phyloP scores from a whole-genome alignment of 2,797 vertebrate genomes.

The Nannoperca australis region DNA sequence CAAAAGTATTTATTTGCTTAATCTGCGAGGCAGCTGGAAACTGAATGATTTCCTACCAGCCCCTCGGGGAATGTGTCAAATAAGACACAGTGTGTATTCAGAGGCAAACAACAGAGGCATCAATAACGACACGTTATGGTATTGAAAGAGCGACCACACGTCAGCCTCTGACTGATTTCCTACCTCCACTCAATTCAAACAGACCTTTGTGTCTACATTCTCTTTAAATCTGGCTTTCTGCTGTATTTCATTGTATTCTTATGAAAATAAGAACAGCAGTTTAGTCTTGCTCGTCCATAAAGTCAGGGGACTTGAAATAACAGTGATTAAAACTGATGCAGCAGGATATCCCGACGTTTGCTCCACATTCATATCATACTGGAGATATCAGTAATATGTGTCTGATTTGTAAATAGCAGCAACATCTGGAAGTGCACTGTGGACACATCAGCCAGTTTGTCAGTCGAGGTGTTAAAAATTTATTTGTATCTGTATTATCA shows the following conservation, averaged over 20 bases:
- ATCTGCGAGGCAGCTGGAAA: constrained; percentile 16
- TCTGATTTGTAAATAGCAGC: not conserved
- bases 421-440: too few species aligned
- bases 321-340: not conserved
- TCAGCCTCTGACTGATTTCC: constrained; percentile 35
- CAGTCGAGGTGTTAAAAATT: too few species aligned
- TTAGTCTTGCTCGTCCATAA: not conserved
- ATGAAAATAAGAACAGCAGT: not conserved
- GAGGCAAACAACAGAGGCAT: constrained; percentile 35
- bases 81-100: constrained; percentile 14
- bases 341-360: not conserved
- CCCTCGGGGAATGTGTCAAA: constrained; percentile 19
- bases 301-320: not conserved
- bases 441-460: too few species aligned
- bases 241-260: not conserved
- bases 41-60: constrained; percentile 8
- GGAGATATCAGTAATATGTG: not conserved
- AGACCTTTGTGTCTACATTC: not conserved
- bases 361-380: not conserved
- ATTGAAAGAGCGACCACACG: constrained; percentile 17
- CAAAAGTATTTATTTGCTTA: constrained; percentile 27
- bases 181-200: constrained; percentile 12
- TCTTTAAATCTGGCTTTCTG: not conserved
- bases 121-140: constrained; percentile 33
- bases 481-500: too few species aligned